Evolutionary conservation across 2,888 invertebrate genomes (phyloP), one percentile per base, ranked within the genome.

Genomic region (Disparrhopalites patrizii): DNA sequence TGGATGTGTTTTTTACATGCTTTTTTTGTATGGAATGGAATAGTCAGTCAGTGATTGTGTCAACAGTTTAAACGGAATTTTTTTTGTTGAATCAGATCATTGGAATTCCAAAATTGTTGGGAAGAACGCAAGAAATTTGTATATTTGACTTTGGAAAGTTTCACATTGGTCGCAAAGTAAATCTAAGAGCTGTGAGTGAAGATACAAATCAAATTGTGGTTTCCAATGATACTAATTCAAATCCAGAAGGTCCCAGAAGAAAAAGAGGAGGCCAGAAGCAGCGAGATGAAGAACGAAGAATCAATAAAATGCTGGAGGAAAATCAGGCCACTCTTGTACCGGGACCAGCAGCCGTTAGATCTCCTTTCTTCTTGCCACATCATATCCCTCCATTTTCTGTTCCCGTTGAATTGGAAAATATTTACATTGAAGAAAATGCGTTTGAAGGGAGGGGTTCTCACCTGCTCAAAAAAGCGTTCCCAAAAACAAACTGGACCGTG

Each of bases 131-230:
- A 28, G 54, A 55, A 31, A 30, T 55, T 10, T 30, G 31, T 13
- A 30, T 55, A n/a, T 55, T 55, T 55, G 31, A 55, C 1, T 55
- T 55, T 18, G 31, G 31, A 20, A 18, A n/a, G n/a, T 55, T 28
- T 10, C 28, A 15, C 5, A 55, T 55, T 18, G 54, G 54, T 31
- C 30, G 54, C 1, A 30, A 55, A 18, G 20, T 55, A n/a, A 55
- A n/a, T 31, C 18, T 55, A 2, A 30, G 31, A 31, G 30, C 27
- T 18, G 3, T 55, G 2, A 31, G 5, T 31, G 30, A 55, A 18
- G 28, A 18, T 33, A 18, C 33, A 1, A 20, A 55, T n/a, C n/a
- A n/a, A n/a, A n/a, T n/a, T n/a, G n/a, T 18, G 10, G 1, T n/a
- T 2, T n/a, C 13, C 10, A 33, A 2, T 15, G 33, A 28, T 5